These are phyloP conservation scores for Lepus europaeus DNA, from an alignment of 2,113 vertebrate species.

Conservation along the genomic window DNA sequence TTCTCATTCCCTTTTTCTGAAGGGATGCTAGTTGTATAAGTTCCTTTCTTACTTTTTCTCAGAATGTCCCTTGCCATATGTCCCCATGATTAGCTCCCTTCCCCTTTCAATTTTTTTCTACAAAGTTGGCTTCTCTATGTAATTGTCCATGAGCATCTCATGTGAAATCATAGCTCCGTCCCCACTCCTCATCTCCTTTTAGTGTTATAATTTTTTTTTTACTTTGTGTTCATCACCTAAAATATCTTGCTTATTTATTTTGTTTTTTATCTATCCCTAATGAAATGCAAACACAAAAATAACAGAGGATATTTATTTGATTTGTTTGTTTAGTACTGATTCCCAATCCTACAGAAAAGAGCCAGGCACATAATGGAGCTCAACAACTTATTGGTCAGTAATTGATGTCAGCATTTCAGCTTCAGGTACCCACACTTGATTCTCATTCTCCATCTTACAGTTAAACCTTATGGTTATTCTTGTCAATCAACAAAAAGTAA, in stretches of 20 bases:
- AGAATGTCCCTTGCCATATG: not conserved
- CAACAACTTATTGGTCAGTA: not conserved
- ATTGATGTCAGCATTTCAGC: not conserved
- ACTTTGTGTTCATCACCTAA: not conserved
- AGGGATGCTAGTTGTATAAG: not conserved
- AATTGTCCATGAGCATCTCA: rapidly evolving
- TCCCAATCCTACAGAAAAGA: not conserved
- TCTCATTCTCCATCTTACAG: not conserved
- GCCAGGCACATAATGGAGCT: not conserved
- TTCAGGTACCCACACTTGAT: not conserved
- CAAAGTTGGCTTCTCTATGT: not conserved
- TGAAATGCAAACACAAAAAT: not conserved
- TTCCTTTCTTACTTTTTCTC: not conserved
- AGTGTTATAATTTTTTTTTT: not conserved
- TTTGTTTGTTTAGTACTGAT: not conserved
- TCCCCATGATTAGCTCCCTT: not conserved
- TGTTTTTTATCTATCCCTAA: not conserved
- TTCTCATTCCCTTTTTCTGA: not conserved
- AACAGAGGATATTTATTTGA: not conserved
- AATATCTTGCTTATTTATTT: not conserved
- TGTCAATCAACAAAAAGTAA: not conserved
- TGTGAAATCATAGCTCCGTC: rapidly evolving
- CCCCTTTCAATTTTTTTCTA: not conserved
- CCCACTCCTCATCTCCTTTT: not conserved
- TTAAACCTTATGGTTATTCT: not conserved